A percentile compares a stretch with the other conserved stretches of the same genome.
phyloP scores from a whole-genome alignment of 2,797 vertebrate species.

The Silurus lanzhouensis region DNA sequence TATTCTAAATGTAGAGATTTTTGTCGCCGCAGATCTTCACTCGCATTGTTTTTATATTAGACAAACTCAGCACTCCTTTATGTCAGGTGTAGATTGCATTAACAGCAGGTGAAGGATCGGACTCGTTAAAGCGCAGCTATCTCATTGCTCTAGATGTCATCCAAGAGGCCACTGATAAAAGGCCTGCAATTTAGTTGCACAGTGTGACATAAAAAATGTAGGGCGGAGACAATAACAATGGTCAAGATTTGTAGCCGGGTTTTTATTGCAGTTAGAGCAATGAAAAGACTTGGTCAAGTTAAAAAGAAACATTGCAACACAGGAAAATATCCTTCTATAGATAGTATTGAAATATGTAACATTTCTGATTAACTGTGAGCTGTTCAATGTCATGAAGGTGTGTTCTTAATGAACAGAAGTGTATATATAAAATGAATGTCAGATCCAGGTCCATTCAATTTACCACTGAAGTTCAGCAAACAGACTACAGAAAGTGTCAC shows the following conservation, averaged over 20 bases:
- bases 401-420: not conserved
- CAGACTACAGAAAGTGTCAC: conserved; percentile 29
- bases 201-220: conserved; percentile 33
- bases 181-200: conserved; percentile 36
- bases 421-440: not conserved
- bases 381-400: too few species aligned
- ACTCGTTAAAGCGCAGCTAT: not conserved
- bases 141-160: conserved; percentile 39
- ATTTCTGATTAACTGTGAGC: not conserved
- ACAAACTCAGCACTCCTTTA: conserved; percentile 16
- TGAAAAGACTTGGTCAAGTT: not conserved
- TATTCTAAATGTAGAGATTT: not conserved
- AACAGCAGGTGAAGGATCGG: conserved; percentile 40
- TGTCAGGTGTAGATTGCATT: conserved; percentile 11
- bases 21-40: not conserved
- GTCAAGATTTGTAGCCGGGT: conserved; percentile 28
- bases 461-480: conserved; percentile 58
- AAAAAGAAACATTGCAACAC: not conserved
- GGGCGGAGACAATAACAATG: conserved; percentile 29
- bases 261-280: conserved; percentile 12
- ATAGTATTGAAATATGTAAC: not conserved
- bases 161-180: conserved; percentile 27
- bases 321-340: not conserved
- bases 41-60: conserved; percentile 21
- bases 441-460: conserved; percentile 51